Conservation (phyloP, 2,113 vertebrate genomes). For the Limanda limanda region DNA sequence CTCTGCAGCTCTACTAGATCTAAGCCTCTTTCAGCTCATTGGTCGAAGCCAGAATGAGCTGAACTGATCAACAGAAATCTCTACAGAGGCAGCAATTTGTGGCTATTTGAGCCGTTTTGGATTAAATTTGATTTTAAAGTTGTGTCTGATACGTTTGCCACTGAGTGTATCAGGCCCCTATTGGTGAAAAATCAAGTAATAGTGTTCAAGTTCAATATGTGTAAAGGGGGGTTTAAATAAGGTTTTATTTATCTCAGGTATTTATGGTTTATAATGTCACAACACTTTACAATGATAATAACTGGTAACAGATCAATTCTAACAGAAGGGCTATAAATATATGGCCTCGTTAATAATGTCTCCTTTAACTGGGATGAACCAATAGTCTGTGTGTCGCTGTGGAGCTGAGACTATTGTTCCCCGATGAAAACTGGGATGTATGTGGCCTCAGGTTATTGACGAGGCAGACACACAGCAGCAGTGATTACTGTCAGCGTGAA, state of each 20-base stretch:
- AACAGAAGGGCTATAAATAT: not conserved
- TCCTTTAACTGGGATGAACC: constrained; percentile 11
- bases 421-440: constrained; percentile 22
- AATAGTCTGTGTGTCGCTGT: constrained; percentile 16
- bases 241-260: not conserved
- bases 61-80: not conserved
- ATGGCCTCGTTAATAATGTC: not conserved
- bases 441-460: constrained; percentile 41
- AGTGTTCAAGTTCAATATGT: no score
- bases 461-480: constrained; percentile 35
- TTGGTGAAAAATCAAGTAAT: no score
- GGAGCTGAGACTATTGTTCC: not conserved
- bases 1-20: no score
- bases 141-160: no score
- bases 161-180: no score
- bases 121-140: not conserved
- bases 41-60: no score
- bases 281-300: no score
- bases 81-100: not conserved
- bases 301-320: no score
- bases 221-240: no score
- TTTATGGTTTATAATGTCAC: not conserved
- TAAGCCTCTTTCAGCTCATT: no score
- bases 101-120: not conserved
- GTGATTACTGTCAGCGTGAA: constrained; percentile 53